Base-by-base conservation (phyloP, 2,797 vertebrate genomes). In the Diplodus sargus region DNA sequence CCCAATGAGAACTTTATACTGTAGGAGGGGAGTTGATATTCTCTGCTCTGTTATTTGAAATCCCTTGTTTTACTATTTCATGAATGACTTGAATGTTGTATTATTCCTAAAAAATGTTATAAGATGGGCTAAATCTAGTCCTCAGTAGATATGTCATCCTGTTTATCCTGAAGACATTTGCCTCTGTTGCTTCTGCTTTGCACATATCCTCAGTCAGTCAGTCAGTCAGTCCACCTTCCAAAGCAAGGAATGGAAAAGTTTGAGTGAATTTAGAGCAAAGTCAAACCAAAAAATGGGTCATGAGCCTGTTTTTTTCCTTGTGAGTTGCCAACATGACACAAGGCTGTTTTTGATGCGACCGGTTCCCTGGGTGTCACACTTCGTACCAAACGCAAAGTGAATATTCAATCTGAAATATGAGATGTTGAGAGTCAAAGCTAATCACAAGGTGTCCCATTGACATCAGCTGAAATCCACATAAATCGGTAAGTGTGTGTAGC, bases 271-370 rank as follows among this genome's bases (percentile, higher is more conserved):
- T 70, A 70, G 64, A 79, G 61, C 61, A 57, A 48, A 63, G 16
- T 66, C 14, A 1, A 61, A 30, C 34, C 15, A 13, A 47, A 34
- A 90, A 87, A 68, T 86, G 53, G 87, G 88, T 86, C 86, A 81
- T 14, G n/a, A 64, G 78, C 23, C 34, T 67, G 69, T 86, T 70
- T 82, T 34, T 34, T 9, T 34, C 6, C 34, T 58, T 47, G 65
- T 72, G 67, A 58, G 70, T 80, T 88, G 83, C 66, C 80, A 83
- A 82, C 34, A 28, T 53, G 77, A 78, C 78, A 74, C 62, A 15
- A 53, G 70, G 61, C 63, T 61, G 74, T 84, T 89, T 34, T 81
- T 85, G 85, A 83, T 78, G 76, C 58, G 60, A 20, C 70, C 3
- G 9, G 56, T 63, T 79, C 79, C 82, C 82, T 25, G 18, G 68